Conservation (phyloP, 1,140 invertebrate species). For the Drosophila baimaii region DNA sequence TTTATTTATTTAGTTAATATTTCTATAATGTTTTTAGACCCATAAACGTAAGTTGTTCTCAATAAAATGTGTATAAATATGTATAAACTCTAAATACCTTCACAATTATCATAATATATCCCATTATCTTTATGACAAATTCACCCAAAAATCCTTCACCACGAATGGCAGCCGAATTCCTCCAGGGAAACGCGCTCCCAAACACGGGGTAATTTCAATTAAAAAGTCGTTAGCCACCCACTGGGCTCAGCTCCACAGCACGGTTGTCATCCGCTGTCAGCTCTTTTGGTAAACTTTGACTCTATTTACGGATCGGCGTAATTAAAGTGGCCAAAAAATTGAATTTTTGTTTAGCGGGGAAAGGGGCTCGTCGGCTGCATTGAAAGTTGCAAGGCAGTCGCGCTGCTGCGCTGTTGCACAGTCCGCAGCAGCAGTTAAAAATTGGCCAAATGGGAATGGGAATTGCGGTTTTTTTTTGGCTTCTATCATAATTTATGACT, state of each 20-base stretch:
- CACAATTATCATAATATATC: neutral
- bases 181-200: slow-evolving; percentile 9
- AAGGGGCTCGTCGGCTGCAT: slow-evolving; percentile 4
- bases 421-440: slow-evolving; percentile 25
- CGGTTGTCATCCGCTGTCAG: slow-evolving; percentile 33
- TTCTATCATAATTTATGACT: slow-evolving; percentile 74
- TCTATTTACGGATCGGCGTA: slow-evolving; percentile 50
- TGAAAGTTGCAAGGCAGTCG: slow-evolving; percentile 38
- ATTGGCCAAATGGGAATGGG: slow-evolving; percentile 33
- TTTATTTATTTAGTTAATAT: no score
- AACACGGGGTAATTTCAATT: slow-evolving; percentile 34
- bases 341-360: slow-evolving; percentile 30
- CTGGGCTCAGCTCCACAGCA: slow-evolving; percentile 18
- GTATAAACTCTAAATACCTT: neutral
- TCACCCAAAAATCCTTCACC: neutral
- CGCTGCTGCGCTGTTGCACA: slow-evolving; percentile 10
- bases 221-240: slow-evolving; percentile 52
- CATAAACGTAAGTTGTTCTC: no score
- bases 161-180: neutral
- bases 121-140: neutral
- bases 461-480: slow-evolving; percentile 42
- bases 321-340: slow-evolving; percentile 54
- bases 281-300: slow-evolving; percentile 42
- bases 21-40: no score
- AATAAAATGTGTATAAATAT: neutral